phyloP scores from a whole-genome alignment of 2,113 vertebrate genomes.

The Carassius carassius region DNA sequence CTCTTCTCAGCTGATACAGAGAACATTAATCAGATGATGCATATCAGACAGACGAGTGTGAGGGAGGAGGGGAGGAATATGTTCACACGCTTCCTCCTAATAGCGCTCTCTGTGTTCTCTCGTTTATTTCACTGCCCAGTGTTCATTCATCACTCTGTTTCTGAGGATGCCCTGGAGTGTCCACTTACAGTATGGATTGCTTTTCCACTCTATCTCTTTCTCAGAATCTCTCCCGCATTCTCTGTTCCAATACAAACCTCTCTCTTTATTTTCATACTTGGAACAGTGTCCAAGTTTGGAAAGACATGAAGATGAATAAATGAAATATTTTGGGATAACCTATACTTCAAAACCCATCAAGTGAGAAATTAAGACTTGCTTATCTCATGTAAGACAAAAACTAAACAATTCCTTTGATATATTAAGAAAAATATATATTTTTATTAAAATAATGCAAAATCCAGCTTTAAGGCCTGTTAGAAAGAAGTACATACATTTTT shows the following conservation, averaged over 20 bases:
- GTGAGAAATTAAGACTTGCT: not conserved
- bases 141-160: slow-evolving; percentile 87
- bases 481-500: not conserved
- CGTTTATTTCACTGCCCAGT: slow-evolving; percentile 87
- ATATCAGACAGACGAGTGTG: slow-evolving; percentile 77
- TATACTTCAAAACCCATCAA: not conserved
- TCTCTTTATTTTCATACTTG: slow-evolving; percentile 39
- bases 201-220: slow-evolving; percentile 47
- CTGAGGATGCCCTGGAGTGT: slow-evolving; percentile 69
- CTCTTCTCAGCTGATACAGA: slow-evolving; percentile 84
- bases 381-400: not conserved
- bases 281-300: not conserved
- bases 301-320: not conserved
- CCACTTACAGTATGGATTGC: not conserved
- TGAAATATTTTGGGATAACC: not conserved
- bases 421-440: not conserved
- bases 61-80: slow-evolving; percentile 77
- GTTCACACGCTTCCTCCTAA: slow-evolving; percentile 89
- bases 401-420: not conserved
- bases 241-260: slow-evolving; percentile 26
- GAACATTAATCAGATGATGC: slow-evolving; percentile 94
- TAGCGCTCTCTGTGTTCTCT: slow-evolving; percentile 91
- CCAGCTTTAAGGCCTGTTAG: not conserved
- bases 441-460: not conserved
- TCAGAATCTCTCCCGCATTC: slow-evolving; percentile 44